Percentiles rank a stretch among this genome's conserved stretches.
Evolutionary conservation across 2,113 vertebrate genomes (phyloP).

Genomic region (Cynoglossus semilaevis): DNA sequence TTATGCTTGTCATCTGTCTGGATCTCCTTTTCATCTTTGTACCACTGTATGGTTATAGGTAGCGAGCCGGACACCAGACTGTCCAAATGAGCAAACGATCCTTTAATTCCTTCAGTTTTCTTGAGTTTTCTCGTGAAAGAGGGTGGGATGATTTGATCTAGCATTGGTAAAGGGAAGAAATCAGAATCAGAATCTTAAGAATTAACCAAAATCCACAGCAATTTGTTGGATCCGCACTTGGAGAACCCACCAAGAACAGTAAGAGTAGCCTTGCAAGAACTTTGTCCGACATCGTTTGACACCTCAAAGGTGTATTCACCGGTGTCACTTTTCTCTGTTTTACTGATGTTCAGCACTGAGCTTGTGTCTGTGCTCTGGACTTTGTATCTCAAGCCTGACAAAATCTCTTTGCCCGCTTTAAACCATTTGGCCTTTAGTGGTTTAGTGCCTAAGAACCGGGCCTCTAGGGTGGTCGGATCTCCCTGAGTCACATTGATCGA

Average conservation of each 20-base stretch:
- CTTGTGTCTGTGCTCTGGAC: constrained; percentile 85
- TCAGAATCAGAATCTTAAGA: constrained; percentile 1
- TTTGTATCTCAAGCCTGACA: constrained; percentile 86
- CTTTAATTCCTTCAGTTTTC: constrained; percentile 92
- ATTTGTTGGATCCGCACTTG: background rate
- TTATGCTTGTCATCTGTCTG: constrained; percentile 86
- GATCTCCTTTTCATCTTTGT: constrained; percentile 89
- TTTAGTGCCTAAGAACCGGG: constrained; percentile 92
- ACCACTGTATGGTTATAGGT: constrained; percentile 92
- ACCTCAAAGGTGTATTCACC: constrained; percentile 92
- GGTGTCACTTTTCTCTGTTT: constrained; percentile 86
- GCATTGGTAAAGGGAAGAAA: constrained; percentile 42
- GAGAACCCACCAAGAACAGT: constrained; percentile 88
- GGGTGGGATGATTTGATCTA: constrained; percentile 96
- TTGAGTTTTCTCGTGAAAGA: constrained; percentile 95
- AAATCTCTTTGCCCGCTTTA: constrained; percentile 86
- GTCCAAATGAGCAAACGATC: constrained; percentile 92
- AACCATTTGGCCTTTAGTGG: constrained; percentile 87
- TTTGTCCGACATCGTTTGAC: constrained; percentile 90
- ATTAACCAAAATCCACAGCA: background rate
- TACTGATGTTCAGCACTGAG: constrained; percentile 88
- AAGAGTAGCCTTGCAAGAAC: constrained; percentile 87
- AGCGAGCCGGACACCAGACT: constrained; percentile 94
- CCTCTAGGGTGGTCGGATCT: constrained; percentile 92
- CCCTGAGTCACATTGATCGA: constrained; percentile 96